phyloP scores from a whole-genome alignment of 2,797 vertebrate species.

The Ctenosaura bakeri region DNA sequence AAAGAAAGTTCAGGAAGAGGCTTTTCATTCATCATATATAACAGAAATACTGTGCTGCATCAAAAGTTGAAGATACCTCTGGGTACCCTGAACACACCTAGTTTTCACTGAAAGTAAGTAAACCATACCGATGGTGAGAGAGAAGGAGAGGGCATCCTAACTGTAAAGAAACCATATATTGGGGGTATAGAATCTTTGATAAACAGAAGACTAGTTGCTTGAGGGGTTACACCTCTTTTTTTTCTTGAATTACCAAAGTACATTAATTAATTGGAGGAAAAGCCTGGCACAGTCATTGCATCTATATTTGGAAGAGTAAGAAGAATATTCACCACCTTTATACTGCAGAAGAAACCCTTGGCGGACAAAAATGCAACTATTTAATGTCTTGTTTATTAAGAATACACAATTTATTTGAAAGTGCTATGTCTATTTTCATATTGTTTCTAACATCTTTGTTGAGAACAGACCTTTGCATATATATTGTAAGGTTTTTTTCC shows the following conservation, averaged over 20 bases:
- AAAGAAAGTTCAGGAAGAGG: neutral
- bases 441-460: neutral
- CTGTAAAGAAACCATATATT: neutral
- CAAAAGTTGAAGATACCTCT: neutral
- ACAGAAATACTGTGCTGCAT: neutral
- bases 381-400: neutral
- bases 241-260: neutral
- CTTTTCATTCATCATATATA: neutral
- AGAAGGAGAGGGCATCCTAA: neutral
- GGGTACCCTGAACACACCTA: neutral
- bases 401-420: neutral
- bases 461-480: neutral
- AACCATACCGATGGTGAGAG: neutral
- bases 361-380: neutral
- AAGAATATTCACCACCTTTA: neutral
- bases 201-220: neutral
- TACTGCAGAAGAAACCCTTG: neutral
- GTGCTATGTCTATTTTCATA: neutral
- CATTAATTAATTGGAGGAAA: neutral
- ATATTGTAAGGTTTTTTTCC: neutral
- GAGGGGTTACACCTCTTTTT: neutral
- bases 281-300: neutral
- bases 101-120: neutral
- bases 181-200: neutral
- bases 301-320: slow-evolving; percentile 7